These are phyloP conservation scores for Harmothoe impar DNA, from an alignment of 2,888 invertebrate genomes.

Conservation along the genomic window DNA sequence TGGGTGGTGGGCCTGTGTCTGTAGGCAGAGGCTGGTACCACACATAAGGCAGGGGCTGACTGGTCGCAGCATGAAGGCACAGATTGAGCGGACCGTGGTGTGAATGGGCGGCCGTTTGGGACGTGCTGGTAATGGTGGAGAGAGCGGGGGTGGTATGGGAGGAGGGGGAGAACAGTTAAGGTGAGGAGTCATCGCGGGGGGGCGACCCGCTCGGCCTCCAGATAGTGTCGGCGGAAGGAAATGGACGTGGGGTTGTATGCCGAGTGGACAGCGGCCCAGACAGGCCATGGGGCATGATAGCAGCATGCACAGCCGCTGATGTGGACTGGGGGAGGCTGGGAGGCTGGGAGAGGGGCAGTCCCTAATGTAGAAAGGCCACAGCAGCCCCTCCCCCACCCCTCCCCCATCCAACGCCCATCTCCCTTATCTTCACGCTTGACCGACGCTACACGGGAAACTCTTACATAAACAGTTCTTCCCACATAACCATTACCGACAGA, in stretches of 20 bases:
- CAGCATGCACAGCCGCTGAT: background rate
- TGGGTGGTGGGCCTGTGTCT: background rate
- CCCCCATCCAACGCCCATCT: background rate
- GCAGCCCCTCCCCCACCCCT: background rate
- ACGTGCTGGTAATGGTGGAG: no score
- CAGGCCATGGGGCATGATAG: constrained; percentile 12
- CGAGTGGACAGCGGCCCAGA: constrained; percentile 13
- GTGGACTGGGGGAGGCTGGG: no score
- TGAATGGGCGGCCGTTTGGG: no score
- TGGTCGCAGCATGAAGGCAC: no score
- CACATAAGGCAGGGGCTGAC: no score
- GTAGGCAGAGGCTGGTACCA: background rate
- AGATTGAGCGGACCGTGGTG: no score
- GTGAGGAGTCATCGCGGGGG: background rate
- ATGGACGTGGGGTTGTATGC: constrained; percentile 21
- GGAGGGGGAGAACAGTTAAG: no score
- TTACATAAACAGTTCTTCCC: constrained; percentile 8
- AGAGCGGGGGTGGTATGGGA: no score
- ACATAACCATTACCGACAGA: background rate
- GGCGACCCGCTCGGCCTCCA: background rate
- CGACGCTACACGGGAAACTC: background rate
- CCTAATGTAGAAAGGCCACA: background rate
- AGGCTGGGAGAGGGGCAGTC: background rate
- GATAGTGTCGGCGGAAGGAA: constrained; percentile 20
- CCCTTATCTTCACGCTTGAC: background rate